These are phyloP conservation scores for Phyllotreta cruciferae DNA, from an alignment of 2,888 invertebrate genomes.

Conservation along the genomic window DNA sequence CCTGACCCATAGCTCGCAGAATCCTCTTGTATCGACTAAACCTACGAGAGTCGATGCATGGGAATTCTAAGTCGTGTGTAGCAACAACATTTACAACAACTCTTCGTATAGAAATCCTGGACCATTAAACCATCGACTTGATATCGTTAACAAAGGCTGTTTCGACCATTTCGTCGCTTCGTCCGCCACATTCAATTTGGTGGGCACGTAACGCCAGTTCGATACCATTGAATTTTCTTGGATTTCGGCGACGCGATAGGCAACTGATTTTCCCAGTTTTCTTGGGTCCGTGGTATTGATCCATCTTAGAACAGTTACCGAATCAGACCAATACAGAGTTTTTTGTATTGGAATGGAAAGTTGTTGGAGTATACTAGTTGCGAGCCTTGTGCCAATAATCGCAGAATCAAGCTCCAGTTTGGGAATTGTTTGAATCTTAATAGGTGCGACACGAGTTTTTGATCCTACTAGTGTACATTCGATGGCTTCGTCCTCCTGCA, in stretches of 20 bases:
- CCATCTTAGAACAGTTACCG: constrained; percentile 44
- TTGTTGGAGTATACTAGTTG: constrained; percentile 28
- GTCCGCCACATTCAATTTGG: constrained; percentile 43
- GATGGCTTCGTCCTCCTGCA: not conserved
- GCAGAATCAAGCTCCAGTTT: constrained; percentile 43
- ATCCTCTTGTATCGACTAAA: not conserved
- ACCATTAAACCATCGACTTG: constrained; percentile 13
- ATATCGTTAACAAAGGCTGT: not conserved
- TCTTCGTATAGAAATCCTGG: constrained; percentile 14
- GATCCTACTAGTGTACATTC: constrained; percentile 36
- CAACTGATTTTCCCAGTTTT: constrained; percentile 44
- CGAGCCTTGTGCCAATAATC: constrained; percentile 36
- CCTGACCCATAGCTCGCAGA: too few species aligned
- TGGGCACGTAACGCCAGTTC: constrained; percentile 44
- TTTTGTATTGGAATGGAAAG: constrained; percentile 33
- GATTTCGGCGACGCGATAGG: constrained; percentile 43
- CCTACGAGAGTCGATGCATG: not conserved
- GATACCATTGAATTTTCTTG: constrained; percentile 24
- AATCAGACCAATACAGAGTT: constrained; percentile 45
- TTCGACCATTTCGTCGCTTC: constrained; percentile 37
- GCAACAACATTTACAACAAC: too few species aligned
- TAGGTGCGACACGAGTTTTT: constrained; percentile 43
- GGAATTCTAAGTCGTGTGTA: not conserved
- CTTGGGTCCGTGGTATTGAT: constrained; percentile 40
- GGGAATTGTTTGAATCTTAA: constrained; percentile 41